phyloP scores from a whole-genome alignment of 2,888 invertebrate species.

The Diarsia brunnea region DNA sequence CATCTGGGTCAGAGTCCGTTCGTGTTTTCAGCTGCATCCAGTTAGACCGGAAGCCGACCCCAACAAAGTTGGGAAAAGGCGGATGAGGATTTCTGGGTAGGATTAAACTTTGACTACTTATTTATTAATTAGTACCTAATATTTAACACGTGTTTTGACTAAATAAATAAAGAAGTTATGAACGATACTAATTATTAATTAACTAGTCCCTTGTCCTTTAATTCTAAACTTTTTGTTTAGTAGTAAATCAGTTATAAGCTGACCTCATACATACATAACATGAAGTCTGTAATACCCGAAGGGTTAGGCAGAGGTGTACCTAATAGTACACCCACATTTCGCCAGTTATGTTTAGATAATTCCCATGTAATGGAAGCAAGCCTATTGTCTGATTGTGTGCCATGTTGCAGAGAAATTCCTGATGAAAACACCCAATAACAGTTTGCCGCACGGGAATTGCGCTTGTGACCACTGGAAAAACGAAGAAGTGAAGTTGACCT shows the following conservation, averaged over 20 bases:
- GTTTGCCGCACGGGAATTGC: too few relatives aligned
- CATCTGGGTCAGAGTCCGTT: not conserved
- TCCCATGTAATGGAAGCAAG: too few relatives aligned
- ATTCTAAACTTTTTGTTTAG: not conserved
- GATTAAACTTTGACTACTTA: not conserved
- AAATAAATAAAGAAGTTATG: not conserved
- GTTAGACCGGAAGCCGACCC: not conserved
- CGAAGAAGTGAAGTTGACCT: too few relatives aligned
- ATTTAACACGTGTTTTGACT: not conserved
- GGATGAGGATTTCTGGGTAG: not conserved
- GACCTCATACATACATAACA: not conserved
- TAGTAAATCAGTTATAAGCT: not conserved
- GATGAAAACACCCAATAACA: too few relatives aligned
- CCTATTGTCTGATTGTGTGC: too few relatives aligned
- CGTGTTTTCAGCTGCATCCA: not conserved
- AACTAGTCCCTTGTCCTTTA: not conserved
- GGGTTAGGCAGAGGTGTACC: too few relatives aligned
- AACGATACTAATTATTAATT: not conserved
- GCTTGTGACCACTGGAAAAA: too few relatives aligned
- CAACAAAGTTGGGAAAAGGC: not conserved
- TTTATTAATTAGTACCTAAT: not conserved
- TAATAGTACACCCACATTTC: too few relatives aligned
- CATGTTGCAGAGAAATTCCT: too few relatives aligned
- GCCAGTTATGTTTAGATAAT: too few relatives aligned
- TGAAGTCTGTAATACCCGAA: too few relatives aligned